Conservation (phyloP, 2,888 invertebrate species). For the Ganaspis brasiliensis region DNA sequence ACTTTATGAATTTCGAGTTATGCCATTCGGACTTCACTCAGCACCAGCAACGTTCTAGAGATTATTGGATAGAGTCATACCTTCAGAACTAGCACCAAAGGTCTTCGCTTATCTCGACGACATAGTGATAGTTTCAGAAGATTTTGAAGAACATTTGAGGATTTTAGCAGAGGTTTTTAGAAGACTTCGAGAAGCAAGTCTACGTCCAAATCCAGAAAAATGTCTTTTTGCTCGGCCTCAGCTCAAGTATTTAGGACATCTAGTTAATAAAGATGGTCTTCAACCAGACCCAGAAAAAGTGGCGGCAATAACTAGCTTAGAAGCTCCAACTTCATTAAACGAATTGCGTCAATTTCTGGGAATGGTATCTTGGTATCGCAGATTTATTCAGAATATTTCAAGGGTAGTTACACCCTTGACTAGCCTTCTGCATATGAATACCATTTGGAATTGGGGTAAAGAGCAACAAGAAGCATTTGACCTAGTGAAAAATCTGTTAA, state of each 20-base stretch:
- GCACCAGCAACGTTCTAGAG: neutral
- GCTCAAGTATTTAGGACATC: conserved; percentile 56
- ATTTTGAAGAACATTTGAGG: conserved; percentile 8
- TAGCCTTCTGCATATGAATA: neutral
- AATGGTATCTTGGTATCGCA: conserved; percentile 37
- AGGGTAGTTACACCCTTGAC: neutral
- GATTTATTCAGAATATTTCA: conserved; percentile 38
- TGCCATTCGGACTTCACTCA: neutral
- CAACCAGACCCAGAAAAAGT: conserved; percentile 20
- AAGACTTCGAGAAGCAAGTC: conserved; percentile 57
- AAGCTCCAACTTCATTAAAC: neutral
- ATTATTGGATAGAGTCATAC: neutral
- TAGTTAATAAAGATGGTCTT: conserved; percentile 19
- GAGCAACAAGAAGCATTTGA: too few species aligned
- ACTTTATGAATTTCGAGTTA: conserved; percentile 64
- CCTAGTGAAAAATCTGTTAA: too few species aligned
- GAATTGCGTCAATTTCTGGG: conserved; percentile 5
- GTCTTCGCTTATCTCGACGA: conserved; percentile 46
- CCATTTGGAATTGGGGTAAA: neutral
- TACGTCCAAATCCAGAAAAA: conserved; percentile 63
- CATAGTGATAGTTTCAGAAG: conserved; percentile 30
- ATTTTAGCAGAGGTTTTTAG: conserved; percentile 56
- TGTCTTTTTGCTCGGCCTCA: conserved; percentile 64
- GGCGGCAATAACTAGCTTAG: neutral
- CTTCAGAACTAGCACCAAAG: neutral